Evolutionary conservation across 2,888 invertebrate genomes (phyloP).

Genomic region (Mimumesa dahlbomi): DNA sequence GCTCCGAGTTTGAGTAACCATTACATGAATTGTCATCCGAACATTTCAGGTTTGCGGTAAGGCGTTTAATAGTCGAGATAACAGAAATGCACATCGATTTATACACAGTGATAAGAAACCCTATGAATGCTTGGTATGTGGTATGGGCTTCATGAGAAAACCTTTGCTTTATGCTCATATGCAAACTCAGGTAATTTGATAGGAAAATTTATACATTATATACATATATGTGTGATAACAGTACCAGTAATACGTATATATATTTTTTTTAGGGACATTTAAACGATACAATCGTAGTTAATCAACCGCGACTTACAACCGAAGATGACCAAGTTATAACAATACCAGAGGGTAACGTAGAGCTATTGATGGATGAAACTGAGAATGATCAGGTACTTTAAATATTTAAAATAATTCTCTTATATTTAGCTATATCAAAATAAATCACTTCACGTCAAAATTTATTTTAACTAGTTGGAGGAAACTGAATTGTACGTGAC

Average conservation of each 20-base stretch:
- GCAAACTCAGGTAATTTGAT: slow-evolving; percentile 82
- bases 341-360: slow-evolving; percentile 74
- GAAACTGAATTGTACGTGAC: slow-evolving; percentile 82
- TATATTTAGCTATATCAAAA: too few species aligned
- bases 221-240: neutral
- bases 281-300: slow-evolving; percentile 91
- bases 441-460: neutral
- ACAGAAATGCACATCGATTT: slow-evolving; percentile 91
- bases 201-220: too few species aligned
- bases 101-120: slow-evolving; percentile 93
- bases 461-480: slow-evolving; percentile 65
- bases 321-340: slow-evolving; percentile 81
- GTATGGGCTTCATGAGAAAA: slow-evolving; percentile 91
- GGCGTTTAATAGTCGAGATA: slow-evolving; percentile 91
- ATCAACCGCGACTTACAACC: slow-evolving; percentile 88
- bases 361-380: slow-evolving; percentile 76
- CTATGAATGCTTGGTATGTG: slow-evolving; percentile 91
- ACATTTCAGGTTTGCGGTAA: slow-evolving; percentile 87
- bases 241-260: slow-evolving; percentile 1
- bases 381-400: slow-evolving; percentile 69
- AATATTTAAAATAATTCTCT: too few species aligned
- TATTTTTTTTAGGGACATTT: slow-evolving; percentile 83
- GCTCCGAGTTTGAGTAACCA: too few species aligned
- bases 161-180: slow-evolving; percentile 89
- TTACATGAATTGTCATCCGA: neutral